Conservation (phyloP, 2,888 invertebrate species). For the Scrobipalpa atriplicella region DNA sequence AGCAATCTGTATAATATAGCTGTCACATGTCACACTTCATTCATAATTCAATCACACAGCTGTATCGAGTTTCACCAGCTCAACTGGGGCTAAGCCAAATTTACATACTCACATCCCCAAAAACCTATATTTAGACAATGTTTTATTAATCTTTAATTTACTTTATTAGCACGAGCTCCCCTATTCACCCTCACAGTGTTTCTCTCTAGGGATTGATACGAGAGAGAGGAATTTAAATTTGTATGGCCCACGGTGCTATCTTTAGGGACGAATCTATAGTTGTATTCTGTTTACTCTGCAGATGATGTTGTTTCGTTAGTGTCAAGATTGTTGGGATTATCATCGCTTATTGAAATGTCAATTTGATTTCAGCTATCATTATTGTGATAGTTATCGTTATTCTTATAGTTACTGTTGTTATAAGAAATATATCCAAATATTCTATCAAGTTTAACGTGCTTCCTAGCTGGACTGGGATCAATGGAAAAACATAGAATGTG, state of each 20-base stretch:
- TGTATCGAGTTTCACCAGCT: conserved; percentile 58
- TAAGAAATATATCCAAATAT: neutral
- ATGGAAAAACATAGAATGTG: too few relatives aligned
- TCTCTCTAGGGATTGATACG: conserved; percentile 59
- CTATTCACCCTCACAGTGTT: conserved; percentile 63
- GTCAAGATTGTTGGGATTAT: conserved; percentile 6
- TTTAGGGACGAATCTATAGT: conserved; percentile 31
- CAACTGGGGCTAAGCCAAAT: conserved; percentile 44
- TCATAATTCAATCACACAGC: conserved; percentile 56
- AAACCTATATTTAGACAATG: conserved; percentile 76
- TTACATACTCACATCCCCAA: conserved; percentile 69
- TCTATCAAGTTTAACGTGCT: too few relatives aligned
- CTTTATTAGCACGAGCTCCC: conserved; percentile 78
- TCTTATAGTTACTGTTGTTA: neutral
- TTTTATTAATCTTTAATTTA: conserved; percentile 83
- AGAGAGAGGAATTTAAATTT: conserved; percentile 80
- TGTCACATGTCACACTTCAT: conserved; percentile 45
- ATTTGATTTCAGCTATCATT: neutral
- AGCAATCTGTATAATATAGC: conserved; percentile 26
- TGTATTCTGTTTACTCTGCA: neutral
- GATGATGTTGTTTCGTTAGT: conserved; percentile 11
- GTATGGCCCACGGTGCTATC: conserved; percentile 62
- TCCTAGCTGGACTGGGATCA: too few relatives aligned
- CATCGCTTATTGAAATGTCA: neutral
- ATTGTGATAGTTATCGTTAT: neutral